Conservation (phyloP, 2,888 invertebrate species). For the Phragmatobia fuliginosa region DNA sequence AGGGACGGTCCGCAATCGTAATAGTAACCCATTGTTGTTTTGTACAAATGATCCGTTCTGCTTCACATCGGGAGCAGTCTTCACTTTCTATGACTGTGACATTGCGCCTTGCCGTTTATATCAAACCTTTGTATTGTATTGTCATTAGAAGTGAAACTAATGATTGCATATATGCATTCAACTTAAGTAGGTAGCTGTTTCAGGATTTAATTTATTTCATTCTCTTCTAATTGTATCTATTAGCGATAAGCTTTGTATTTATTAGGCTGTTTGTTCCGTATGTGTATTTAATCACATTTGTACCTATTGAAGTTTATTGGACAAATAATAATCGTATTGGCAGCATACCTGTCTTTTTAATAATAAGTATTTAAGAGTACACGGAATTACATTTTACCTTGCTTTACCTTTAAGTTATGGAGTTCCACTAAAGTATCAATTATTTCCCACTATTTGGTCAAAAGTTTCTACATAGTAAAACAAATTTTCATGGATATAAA, state of each 20-base stretch:
- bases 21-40: constrained; percentile 59
- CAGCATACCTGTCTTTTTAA: no score
- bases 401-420: background rate
- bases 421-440: no score
- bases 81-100: constrained; percentile 79
- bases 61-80: constrained; percentile 75
- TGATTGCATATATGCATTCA: constrained; percentile 2
- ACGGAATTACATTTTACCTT: no score
- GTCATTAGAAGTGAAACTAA: constrained; percentile 38
- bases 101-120: constrained; percentile 56
- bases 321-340: no score
- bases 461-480: background rate
- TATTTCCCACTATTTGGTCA: no score
- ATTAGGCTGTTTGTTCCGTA: no score
- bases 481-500: no score
- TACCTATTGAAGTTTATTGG: no score
- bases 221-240: background rate
- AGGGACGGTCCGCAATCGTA: constrained; percentile 45
- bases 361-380: no score
- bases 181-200: background rate
- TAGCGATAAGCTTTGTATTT: background rate
- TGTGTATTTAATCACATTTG: no score
- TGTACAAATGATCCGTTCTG: constrained; percentile 72
- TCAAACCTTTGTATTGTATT: constrained; percentile 39
- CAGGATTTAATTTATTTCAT: background rate